Base-by-base conservation (phyloP, 2,113 vertebrate genomes). In the Centrocercus urophasianus region DNA sequence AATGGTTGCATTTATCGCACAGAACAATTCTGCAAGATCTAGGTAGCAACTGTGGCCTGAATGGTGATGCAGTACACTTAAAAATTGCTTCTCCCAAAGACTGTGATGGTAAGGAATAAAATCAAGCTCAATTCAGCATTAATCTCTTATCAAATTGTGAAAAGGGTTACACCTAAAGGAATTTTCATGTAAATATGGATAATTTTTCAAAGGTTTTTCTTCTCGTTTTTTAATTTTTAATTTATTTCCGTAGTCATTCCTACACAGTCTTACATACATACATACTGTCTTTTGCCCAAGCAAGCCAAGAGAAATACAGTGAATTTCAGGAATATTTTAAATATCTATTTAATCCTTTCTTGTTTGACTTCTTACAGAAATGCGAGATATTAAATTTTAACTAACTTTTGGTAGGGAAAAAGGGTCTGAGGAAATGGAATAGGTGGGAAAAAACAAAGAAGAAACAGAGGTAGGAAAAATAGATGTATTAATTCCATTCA, bases 1-100 rank as follows among this genome's bases (percentile, higher is more conserved):
- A 86, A 93, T 83, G 22, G 2, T 71, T 93, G 74, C 14, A 83
- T 89, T 93, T 93, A 89, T 88, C 64, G 52, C 57, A 56, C 18
- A 80, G 43, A 79, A 95, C 38, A 89, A 90, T 86, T n/a, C 65
- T 70, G 25, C 5, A 30, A 92, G 43, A 67, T 88, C 64, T 90
- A 94, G 66, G 74, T 82, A 90, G 27, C 24, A 70, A 73, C 30
- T 48, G 13, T 2, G 1, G 27, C 36, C 77, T 0, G 0, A 48
- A 61, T 71, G 45, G 70, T 79, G 91, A 72, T 30, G 20, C 45
- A 86, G 76, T 18, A 69, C 0, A n/a, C 69, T 84, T 48, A 59
- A 36, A 86, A 34, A 79, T 36, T 75, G 18, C 56, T 90, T 87
- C 71, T 76, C 40, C 28, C 59, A 88, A 61, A 85, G 95, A 67